Percentiles rank a stretch among this genome's conserved stretches.
phyloP scores from a whole-genome alignment of 2,113 vertebrate species.

The Chunga burmeisteri region DNA sequence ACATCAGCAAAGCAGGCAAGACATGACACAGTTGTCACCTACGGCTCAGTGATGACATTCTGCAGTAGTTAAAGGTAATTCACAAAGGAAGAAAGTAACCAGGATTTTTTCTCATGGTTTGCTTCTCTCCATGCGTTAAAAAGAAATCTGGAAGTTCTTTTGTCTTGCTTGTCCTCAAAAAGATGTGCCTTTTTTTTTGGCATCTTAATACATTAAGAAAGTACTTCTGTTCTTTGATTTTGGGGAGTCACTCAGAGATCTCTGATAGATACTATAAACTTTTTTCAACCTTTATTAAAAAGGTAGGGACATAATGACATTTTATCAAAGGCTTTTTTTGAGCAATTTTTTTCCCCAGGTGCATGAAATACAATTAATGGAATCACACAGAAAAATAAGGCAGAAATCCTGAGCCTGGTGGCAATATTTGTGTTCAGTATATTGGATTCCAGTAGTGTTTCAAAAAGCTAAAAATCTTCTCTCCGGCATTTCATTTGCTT shows the following conservation, averaged over 20 bases:
- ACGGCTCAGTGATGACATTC: not conserved
- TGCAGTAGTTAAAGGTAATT: not conserved
- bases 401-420: not conserved
- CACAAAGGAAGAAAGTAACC: not conserved
- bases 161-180: not conserved
- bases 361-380: not conserved
- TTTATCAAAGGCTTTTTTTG: not conserved
- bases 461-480: not conserved
- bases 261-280: not conserved
- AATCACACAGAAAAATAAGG: not conserved
- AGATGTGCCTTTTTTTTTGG: not conserved
- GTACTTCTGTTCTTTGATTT: not conserved
- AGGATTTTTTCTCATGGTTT: rapidly evolving
- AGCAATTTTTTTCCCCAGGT: not conserved
- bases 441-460: not conserved
- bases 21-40: not conserved
- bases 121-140: not conserved
- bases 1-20: not conserved
- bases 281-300: not conserved
- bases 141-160: not conserved
- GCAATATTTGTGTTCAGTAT: not conserved
- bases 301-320: not conserved
- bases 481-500: not conserved
- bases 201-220: not conserved
- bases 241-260: not conserved